Base-by-base conservation (phyloP, 2,797 vertebrate species). In the Pipistrellus kuhlii region DNA sequence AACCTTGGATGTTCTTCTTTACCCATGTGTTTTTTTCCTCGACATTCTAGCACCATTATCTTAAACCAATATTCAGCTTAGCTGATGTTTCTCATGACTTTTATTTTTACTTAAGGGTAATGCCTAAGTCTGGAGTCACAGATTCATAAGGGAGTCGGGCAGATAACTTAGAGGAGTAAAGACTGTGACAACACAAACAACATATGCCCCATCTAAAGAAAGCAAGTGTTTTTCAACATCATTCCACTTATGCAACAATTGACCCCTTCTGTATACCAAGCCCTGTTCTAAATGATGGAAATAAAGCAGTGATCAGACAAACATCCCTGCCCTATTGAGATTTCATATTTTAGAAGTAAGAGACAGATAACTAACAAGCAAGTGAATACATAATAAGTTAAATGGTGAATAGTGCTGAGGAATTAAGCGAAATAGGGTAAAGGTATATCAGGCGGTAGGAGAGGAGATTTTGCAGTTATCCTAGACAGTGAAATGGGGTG, bases 41-140 rank as follows among this genome's bases (percentile, higher is more conserved):
- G 51, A 0, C 6, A 5, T 87, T 96, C 15, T 69, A 95, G 20
- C 32, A 84, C 25, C 18, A 68, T 91, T 71, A 53, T 81, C 23
- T 95, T 71, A 95, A 95, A 62, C 3, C 41, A 85, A 30, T 11
- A 85, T 32, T 84, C 59, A 85, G 21, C 1, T 68, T 66, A 83
- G 21, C 23, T 55, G 44, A 76, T 62, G n/a, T 59, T 59, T 93
- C 59, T 5, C 38, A 41, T 68, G 35, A 46, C 27, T 88, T 73
- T 83, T 32, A 48, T 35, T 88, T 94, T 20, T 20, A 9, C 89
- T 90, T 94, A 80, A 48, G 38, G 32, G n/a, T 25, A 62, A 81
- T 20, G 89, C 21, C n/a, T 53, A 76, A 88, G 69, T 30, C 8
- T 9, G 88, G 32, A 55, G 48, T 68, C 53, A 89, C 44, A 20